Conservation (phyloP, 1,140 invertebrate genomes). For the Panagrolaimus sp. region DNA sequence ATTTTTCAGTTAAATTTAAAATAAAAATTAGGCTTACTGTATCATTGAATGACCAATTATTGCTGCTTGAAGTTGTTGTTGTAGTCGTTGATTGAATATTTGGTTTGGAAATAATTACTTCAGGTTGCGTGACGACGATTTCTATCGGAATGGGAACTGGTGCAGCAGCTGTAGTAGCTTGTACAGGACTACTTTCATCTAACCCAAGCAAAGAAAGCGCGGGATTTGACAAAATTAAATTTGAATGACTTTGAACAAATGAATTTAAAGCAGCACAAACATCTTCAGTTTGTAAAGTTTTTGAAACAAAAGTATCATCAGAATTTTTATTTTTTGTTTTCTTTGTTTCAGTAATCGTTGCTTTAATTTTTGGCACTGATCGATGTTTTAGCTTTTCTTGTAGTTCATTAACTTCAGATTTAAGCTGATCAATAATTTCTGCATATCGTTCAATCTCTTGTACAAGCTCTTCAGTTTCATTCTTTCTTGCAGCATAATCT, state of each 20-base stretch:
- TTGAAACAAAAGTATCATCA: not conserved
- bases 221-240: not conserved
- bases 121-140: not conserved
- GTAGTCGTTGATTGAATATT: not conserved
- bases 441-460: constrained; percentile 5
- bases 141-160: not conserved
- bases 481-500: not conserved
- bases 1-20: too few species aligned
- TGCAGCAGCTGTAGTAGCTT: not conserved
- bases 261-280: constrained; percentile 40
- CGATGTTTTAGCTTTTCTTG: not conserved
- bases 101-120: not conserved
- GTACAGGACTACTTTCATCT: not conserved
- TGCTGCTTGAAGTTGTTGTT: too few species aligned
- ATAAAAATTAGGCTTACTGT: too few species aligned
- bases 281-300: constrained; percentile 27
- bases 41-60: too few species aligned
- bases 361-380: not conserved
- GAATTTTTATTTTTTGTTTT: not conserved
- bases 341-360: not conserved
- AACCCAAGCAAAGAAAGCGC: constrained; percentile 15
- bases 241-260: constrained; percentile 33
- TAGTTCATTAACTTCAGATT: not conserved
- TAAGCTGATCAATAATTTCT: not conserved
- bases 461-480: constrained; percentile 5